Conservation (phyloP, 2,113 vertebrate species). For the Isichthys henryi region DNA sequence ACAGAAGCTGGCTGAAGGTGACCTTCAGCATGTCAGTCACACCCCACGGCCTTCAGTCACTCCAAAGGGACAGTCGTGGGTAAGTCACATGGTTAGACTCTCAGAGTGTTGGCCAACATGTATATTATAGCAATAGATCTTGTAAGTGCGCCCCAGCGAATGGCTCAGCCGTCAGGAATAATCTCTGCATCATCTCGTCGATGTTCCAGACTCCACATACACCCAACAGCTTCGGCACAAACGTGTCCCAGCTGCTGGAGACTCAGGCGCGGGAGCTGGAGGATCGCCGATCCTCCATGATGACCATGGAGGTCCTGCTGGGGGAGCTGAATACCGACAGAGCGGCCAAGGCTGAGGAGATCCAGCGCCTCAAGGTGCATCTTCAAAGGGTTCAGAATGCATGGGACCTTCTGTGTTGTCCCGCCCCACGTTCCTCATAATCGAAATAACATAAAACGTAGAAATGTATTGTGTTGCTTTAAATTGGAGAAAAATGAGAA, state of each 20-base stretch:
- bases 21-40: constrained; percentile 22
- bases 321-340: constrained; percentile 78
- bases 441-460: neutral
- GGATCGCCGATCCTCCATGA: constrained; percentile 70
- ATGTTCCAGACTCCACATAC: constrained; percentile 70
- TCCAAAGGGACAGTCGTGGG: constrained; percentile 47
- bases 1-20: constrained; percentile 37
- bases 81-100: constrained; percentile 20
- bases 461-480: neutral
- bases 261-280: constrained; percentile 79
- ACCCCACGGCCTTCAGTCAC: constrained; percentile 31
- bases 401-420: neutral
- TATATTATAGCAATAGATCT: neutral
- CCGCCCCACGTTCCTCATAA: neutral
- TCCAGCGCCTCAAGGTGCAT: constrained; percentile 77
- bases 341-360: constrained; percentile 80
- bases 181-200: neutral
- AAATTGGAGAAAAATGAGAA: neutral
- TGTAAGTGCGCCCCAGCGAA: neutral
- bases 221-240: constrained; percentile 65
- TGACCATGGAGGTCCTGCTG: constrained; percentile 77
- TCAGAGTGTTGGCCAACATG: neutral
- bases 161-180: neutral
- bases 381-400: neutral
- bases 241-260: constrained; percentile 71